A percentile compares a stretch with the other conserved stretches of the same genome.
Evolutionary conservation across 2,888 invertebrate genomes (phyloP).

Genomic region (Rhyacophila evoluta): DNA sequence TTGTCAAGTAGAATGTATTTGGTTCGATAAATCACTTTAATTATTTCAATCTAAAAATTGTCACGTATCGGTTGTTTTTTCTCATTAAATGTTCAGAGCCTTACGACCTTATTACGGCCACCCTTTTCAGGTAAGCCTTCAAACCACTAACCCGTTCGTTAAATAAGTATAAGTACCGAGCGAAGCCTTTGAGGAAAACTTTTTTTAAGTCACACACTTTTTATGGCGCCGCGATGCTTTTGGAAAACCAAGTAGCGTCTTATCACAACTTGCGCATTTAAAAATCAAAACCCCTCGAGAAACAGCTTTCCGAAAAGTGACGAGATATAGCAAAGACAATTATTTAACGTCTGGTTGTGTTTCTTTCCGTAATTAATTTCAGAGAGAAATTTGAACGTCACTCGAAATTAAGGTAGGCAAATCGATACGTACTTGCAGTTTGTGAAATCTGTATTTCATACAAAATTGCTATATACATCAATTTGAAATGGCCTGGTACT

Average conservation of each 20-base stretch:
- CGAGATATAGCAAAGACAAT: background rate
- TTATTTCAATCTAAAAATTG: constrained; percentile 5
- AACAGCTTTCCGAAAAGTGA: background rate
- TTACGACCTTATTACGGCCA: background rate
- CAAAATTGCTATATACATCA: too few relatives aligned
- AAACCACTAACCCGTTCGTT: constrained; percentile 20
- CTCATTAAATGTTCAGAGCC: background rate
- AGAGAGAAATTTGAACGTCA: too few relatives aligned
- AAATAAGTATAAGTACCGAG: constrained; percentile 26
- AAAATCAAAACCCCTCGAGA: background rate
- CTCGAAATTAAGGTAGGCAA: too few relatives aligned
- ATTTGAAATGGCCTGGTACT: too few relatives aligned
- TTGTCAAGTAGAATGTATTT: too few relatives aligned
- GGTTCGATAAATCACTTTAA: background rate
- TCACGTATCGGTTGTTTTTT: constrained; percentile 7
- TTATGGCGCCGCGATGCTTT: background rate
- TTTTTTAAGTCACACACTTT: background rate
- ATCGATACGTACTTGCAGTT: too few relatives aligned
- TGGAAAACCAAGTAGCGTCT: background rate
- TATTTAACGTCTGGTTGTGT: background rate
- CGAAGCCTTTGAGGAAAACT: constrained; percentile 23
- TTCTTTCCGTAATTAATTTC: too few relatives aligned
- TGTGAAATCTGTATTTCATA: too few relatives aligned
- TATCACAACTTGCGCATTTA: constrained; percentile 5
- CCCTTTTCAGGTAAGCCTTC: background rate